Percentiles rank a stretch among this genome's conserved stretches.
Evolutionary conservation across 2,113 vertebrate species (phyloP).

Genomic region (Tringa solitaria): DNA sequence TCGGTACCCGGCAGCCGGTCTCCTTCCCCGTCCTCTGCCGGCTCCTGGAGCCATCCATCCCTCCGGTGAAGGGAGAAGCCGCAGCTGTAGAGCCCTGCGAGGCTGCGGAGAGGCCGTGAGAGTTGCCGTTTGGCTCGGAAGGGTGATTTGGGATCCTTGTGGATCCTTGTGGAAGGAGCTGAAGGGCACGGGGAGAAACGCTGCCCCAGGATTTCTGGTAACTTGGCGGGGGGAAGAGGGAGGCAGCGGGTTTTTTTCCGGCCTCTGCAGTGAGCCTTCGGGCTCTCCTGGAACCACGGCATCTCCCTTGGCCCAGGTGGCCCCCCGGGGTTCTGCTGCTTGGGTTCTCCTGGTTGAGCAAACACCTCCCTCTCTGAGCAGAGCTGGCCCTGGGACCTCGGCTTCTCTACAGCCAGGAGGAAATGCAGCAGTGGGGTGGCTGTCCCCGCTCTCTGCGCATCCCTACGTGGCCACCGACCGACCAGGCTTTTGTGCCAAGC

Average conservation of each 20-base stretch:
- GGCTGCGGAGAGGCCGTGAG: background rate
- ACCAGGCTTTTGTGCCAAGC: background rate
- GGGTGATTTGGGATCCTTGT: background rate
- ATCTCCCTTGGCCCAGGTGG: background rate
- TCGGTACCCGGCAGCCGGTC: background rate
- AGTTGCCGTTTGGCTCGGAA: background rate
- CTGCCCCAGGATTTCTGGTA: background rate
- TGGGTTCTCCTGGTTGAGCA: background rate
- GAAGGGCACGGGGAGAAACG: background rate
- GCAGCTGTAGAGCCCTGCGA: background rate
- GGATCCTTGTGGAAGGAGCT: background rate
- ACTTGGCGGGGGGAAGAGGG: background rate
- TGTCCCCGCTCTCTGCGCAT: background rate
- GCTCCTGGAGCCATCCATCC: background rate
- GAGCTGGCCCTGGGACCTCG: accelerated
- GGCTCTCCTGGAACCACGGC: background rate
- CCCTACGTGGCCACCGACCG: background rate
- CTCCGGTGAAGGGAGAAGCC: background rate
- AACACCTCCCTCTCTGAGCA: background rate
- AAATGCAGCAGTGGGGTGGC: background rate
- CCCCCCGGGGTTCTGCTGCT: background rate
- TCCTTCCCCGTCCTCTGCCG: background rate
- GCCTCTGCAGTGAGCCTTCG: background rate
- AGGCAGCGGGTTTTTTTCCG: background rate
- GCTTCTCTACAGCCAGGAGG: background rate